Evolutionary conservation across 1,140 invertebrate genomes (phyloP), one percentile per base, ranked within the genome.

Genomic region (Cotesia glomerata): DNA sequence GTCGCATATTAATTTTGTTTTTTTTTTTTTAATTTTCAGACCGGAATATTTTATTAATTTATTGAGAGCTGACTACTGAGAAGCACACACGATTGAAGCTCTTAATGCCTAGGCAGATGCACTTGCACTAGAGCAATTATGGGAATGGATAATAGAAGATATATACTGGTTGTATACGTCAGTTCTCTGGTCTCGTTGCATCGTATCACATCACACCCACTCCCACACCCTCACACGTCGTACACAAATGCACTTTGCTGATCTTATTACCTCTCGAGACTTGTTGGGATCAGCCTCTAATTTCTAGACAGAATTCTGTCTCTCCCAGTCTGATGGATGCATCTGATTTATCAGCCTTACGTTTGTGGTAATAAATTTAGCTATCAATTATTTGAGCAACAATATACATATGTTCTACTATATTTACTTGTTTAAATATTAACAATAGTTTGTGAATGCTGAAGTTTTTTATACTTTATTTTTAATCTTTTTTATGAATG

Each of bases 121-220:
- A 70, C 69, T 74, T 71, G 76, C 52, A 26, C 72, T 78, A 68
- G 63, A 34, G 76, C 77, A 80, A 78, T 80, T 80, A 79, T 62
- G 73, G 35, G 26, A 26, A 26, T 26, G 26, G 26, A 26, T 1
- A 26, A 26, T 7, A 45, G 58, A 62, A 52, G 16, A 8, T 63
- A 26, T 26, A 26, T 26, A 26, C 26, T 26, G 26, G 26, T 26
- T 26, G 3, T 26, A 63, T 63, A 63, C 26, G 35, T 63, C 34
- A 34, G 34, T 63, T 36, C 61, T 63, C 26, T 61, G 18, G 34
- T 69, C 67, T 39, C 67, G 34, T 61, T 9, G 11, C 14, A 13
- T 59, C 58, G n/a, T 32, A 14, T 34, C 8, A 16, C 45, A 14
- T 26, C 64, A 9, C 14, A 32, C 35, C 39, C 18, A 59, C 8